Conservation (phyloP, 2,113 vertebrate genomes). For the Condylura cristata region DNA sequence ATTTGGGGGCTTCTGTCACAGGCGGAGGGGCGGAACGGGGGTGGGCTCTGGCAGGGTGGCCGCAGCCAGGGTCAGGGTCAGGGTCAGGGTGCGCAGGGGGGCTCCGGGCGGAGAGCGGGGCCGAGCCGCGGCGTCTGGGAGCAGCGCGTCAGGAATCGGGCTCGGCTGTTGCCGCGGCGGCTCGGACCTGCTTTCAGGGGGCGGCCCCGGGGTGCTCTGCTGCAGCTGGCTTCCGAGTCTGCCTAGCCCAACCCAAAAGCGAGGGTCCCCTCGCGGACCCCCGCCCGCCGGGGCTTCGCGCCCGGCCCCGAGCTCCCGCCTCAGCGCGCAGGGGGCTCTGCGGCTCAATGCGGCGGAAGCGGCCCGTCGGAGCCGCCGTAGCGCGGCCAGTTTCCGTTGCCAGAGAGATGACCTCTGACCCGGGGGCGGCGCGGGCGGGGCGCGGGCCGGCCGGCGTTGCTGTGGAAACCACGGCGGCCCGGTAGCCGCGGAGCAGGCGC, state of each 20-base stretch:
- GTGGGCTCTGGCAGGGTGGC: not conserved
- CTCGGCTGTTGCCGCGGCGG: not conserved
- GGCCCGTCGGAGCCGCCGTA: slow-evolving; percentile 43
- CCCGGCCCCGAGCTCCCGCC: fast-evolving
- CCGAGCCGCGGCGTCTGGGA: not conserved
- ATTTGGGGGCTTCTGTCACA: not conserved
- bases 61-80: too few species aligned
- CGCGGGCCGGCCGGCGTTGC: not conserved
- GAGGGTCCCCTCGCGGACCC: too few species aligned
- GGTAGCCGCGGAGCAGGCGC: fast-evolving
- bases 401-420: slow-evolving; percentile 73
- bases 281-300: fast-evolving
- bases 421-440: not conserved
- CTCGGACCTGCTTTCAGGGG: not conserved
- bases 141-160: not conserved
- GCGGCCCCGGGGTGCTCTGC: fast-evolving
- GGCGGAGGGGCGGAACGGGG: not conserved
- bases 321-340: fast-evolving
- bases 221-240: not conserved
- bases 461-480: slow-evolving; percentile 27
- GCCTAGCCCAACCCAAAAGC: not conserved
- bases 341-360: slow-evolving; percentile 52
- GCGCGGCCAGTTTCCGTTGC: slow-evolving; percentile 60
- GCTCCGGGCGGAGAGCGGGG: not conserved
- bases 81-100: not conserved